Conservation (phyloP, 2,888 invertebrate genomes). For the Helobdella robusta region DNA sequence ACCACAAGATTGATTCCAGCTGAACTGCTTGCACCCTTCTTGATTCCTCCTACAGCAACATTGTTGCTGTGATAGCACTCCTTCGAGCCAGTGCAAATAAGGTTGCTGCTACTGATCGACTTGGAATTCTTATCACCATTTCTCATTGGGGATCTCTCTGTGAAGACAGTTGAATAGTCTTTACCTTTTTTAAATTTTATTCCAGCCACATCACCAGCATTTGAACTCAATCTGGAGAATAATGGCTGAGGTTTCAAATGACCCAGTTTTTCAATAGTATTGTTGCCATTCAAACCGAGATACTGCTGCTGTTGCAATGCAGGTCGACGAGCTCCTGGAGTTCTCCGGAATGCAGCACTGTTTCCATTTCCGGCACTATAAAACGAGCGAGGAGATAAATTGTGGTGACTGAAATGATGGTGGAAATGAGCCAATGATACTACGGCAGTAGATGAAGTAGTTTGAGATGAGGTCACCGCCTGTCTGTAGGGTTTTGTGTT, state of each 20-base stretch:
- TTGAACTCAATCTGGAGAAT: background rate
- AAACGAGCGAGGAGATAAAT: too few species aligned
- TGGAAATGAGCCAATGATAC: too few species aligned
- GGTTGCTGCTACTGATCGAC: background rate
- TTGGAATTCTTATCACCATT: background rate
- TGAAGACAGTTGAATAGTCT: background rate
- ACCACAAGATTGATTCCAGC: constrained; percentile 49
- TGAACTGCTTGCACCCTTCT: background rate
- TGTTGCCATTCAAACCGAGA: background rate
- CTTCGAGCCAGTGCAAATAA: too few species aligned
- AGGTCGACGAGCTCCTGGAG: constrained; percentile 35
- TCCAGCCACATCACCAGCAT: background rate
- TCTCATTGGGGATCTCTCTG: background rate
- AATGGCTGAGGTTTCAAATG: background rate
- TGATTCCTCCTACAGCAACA: too few species aligned
- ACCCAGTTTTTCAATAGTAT: too few species aligned
- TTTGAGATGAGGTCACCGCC: too few species aligned
- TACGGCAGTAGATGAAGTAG: too few species aligned
- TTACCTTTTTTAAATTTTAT: background rate
- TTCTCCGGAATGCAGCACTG: constrained; percentile 33
- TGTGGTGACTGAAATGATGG: too few species aligned
- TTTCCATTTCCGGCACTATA: too few species aligned
- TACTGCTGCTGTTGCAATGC: background rate
- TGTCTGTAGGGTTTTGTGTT: too few species aligned
- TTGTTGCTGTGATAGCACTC: too few species aligned